Percentiles rank a stretch among this genome's conserved stretches.
Evolutionary conservation across 2,113 vertebrate genomes (phyloP).

Genomic region (Eublepharis macularius): DNA sequence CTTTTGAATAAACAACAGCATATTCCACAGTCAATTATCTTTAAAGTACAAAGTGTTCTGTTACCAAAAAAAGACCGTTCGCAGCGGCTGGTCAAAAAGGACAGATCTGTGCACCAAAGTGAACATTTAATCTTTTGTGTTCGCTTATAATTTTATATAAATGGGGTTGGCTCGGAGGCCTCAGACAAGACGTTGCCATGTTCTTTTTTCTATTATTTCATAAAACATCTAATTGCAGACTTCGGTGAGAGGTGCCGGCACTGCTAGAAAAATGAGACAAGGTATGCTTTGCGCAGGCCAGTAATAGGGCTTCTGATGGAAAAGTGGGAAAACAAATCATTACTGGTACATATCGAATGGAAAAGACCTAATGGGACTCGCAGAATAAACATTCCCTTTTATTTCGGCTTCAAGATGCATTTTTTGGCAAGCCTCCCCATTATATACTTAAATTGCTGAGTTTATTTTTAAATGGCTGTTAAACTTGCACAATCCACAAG

Average conservation of each 20-base stretch:
- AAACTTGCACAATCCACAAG: slow-evolving; percentile 55
- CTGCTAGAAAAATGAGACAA: slow-evolving; percentile 69
- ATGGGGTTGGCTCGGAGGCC: slow-evolving; percentile 52
- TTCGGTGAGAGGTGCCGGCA: slow-evolving; percentile 62
- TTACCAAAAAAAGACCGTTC: slow-evolving; percentile 72
- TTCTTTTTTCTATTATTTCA: slow-evolving; percentile 66
- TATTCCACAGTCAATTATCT: slow-evolving; percentile 81
- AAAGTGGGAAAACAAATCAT: slow-evolving; percentile 77
- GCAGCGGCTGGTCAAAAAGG: slow-evolving; percentile 72
- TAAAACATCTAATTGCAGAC: slow-evolving; percentile 74
- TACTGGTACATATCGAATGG: slow-evolving; percentile 66
- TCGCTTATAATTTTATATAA: slow-evolving; percentile 68
- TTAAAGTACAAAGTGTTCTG: slow-evolving; percentile 79
- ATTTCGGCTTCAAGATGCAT: slow-evolving; percentile 68
- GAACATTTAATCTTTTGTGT: slow-evolving; percentile 74
- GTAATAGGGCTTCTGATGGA: slow-evolving; percentile 71
- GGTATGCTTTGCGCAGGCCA: slow-evolving; percentile 63
- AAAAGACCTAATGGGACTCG: slow-evolving; percentile 73
- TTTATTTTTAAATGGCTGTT: slow-evolving; percentile 31
- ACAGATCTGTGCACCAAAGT: slow-evolving; percentile 64
- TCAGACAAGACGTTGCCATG: background rate
- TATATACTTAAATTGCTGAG: slow-evolving; percentile 72
- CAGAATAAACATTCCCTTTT: slow-evolving; percentile 70
- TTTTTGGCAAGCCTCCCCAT: slow-evolving; percentile 63
- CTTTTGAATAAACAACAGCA: slow-evolving; percentile 80